phyloP scores from a whole-genome alignment of 1,140 invertebrate genomes.

The Phortica variegata region DNA sequence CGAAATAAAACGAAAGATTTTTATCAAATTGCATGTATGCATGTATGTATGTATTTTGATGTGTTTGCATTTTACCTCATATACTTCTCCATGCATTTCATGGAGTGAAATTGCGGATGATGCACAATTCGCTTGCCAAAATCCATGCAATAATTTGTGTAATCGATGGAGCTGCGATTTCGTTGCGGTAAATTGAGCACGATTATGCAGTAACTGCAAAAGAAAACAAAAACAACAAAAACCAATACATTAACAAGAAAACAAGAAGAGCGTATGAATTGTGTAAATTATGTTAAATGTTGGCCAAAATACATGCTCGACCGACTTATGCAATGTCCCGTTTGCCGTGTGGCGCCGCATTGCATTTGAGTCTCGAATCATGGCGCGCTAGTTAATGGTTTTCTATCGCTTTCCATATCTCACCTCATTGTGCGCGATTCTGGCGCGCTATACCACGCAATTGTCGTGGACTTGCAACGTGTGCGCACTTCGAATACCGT shows the following conservation, averaged over 20 bases:
- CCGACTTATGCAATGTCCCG: no score
- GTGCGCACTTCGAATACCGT: conserved; percentile 45
- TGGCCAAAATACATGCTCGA: no score
- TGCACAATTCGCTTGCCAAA: conserved; percentile 37
- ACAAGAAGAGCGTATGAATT: no score
- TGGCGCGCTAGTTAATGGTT: no score
- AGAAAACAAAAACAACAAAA: background rate
- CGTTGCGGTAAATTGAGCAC: conserved; percentile 50
- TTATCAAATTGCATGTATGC: background rate
- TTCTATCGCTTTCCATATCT: background rate
- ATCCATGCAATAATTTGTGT: conserved; percentile 54
- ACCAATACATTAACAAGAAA: background rate
- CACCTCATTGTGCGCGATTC: conserved; percentile 46
- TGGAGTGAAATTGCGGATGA: conserved; percentile 43
- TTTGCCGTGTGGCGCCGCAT: no score
- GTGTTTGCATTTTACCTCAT: conserved; percentile 24
- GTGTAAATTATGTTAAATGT: background rate
- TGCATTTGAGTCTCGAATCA: no score
- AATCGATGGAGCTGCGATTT: conserved; percentile 44
- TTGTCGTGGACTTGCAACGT: conserved; percentile 38
- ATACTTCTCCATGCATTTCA: conserved; percentile 37
- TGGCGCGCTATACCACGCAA: conserved; percentile 52
- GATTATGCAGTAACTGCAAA: conserved; percentile 47
- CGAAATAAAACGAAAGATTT: background rate
- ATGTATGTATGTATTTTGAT: background rate